These are phyloP conservation scores for Muraenolepis orangiensis DNA, from an alignment of 2,797 vertebrate genomes.

Conservation along the genomic window DNA sequence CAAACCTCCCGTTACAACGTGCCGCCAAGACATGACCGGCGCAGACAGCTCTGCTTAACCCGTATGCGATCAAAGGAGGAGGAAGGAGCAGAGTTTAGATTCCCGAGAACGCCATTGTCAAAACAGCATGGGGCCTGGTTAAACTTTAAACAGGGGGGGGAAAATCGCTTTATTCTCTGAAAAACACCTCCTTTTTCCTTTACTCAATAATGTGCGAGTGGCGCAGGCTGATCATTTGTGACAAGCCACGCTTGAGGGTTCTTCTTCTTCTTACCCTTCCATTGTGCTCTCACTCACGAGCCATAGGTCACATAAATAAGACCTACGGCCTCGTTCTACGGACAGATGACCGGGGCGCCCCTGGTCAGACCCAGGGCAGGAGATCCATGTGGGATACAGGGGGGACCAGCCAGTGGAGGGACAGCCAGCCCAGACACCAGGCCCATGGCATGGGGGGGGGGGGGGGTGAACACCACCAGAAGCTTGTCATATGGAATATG, in stretches of 20 bases:
- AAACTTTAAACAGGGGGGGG: background rate
- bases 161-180: slow-evolving; percentile 19
- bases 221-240: background rate
- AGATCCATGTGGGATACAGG: slow-evolving; percentile 18
- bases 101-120: background rate
- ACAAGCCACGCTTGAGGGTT: background rate
- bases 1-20: slow-evolving; percentile 21
- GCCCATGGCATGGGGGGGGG: background rate
- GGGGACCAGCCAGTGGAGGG: background rate
- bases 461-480: too few species aligned
- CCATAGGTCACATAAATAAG: background rate
- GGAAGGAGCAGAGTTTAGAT: too few species aligned
- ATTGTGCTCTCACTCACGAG: background rate
- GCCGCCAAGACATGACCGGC: slow-evolving; percentile 18
- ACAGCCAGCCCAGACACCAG: background rate
- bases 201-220: background rate
- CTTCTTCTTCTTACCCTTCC: background rate
- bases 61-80: background rate
- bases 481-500: too few species aligned
- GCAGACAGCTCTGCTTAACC: slow-evolving; percentile 20
- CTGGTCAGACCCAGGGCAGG: background rate
- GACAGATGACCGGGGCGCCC: background rate
- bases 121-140: background rate
- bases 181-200: background rate
- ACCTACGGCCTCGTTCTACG: background rate